Evolutionary conservation across 2,888 invertebrate genomes (phyloP).

Genomic region (Nomada goodeniana): DNA sequence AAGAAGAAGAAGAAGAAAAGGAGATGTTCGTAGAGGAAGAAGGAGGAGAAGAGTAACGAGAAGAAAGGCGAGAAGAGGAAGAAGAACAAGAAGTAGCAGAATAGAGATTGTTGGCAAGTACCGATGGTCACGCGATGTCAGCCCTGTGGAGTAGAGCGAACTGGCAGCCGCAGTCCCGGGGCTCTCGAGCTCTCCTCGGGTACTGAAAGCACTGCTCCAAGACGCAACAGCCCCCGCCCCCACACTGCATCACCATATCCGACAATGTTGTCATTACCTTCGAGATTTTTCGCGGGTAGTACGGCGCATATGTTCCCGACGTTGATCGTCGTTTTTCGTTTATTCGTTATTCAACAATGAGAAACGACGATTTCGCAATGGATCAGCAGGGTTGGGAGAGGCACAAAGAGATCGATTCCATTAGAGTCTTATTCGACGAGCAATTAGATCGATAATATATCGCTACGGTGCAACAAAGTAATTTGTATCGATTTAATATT

Average conservation of each 20-base stretch:
- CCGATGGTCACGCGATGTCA: slow-evolving; percentile 87
- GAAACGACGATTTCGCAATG: slow-evolving; percentile 21
- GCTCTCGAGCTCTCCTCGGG: slow-evolving; percentile 89
- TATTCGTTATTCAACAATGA: slow-evolving; percentile 9
- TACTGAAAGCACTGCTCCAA: slow-evolving; percentile 96
- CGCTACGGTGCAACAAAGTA: not conserved
- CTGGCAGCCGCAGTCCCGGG: slow-evolving; percentile 95
- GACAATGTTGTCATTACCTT: slow-evolving; percentile 82
- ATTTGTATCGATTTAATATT: not conserved
- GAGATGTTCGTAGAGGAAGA: not conserved
- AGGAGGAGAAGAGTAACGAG: slow-evolving; percentile 28
- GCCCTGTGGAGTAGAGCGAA: slow-evolving; percentile 95
- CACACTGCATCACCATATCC: slow-evolving; percentile 84
- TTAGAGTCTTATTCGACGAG: slow-evolving; percentile 25
- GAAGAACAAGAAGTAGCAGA: slow-evolving; percentile 13
- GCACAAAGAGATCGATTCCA: slow-evolving; percentile 43
- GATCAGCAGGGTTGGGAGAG: slow-evolving; percentile 25
- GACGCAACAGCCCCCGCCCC: slow-evolving; percentile 93
- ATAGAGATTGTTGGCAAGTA: slow-evolving; percentile 73
- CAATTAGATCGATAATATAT: slow-evolving; percentile 1
- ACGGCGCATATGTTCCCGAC: slow-evolving; percentile 32
- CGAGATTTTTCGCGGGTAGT: slow-evolving; percentile 30
- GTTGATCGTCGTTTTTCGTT: slow-evolving; percentile 30
- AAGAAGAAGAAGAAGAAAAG: not conserved
- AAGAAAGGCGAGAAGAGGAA: not conserved